phyloP scores from a whole-genome alignment of 2,113 vertebrate species.

The Telmatochromis brachygnathus region DNA sequence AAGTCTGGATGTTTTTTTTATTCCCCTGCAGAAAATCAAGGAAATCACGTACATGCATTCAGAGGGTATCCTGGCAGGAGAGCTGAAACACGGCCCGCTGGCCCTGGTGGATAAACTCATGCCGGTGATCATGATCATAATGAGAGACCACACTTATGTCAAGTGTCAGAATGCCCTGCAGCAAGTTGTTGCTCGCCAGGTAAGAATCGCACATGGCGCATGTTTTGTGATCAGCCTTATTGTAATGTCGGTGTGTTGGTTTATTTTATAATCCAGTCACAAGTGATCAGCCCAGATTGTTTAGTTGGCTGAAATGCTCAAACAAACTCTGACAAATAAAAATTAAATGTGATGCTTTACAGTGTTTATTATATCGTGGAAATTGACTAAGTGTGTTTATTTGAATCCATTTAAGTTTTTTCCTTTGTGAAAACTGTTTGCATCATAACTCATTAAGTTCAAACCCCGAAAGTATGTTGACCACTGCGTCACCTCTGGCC shows the following conservation, averaged over 20 bases:
- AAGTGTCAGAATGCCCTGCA: constrained; percentile 98
- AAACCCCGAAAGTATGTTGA: not conserved
- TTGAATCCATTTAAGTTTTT: not conserved
- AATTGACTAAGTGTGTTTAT: not conserved
- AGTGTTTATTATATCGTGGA: not conserved
- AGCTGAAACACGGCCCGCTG: constrained; percentile 91
- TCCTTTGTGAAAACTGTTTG: not conserved
- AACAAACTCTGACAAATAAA: not conserved
- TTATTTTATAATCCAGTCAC: not conserved
- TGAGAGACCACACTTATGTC: constrained; percentile 88
- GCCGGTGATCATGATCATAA: constrained; percentile 99
- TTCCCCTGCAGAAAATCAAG: constrained; percentile 87
- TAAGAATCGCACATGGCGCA: constrained; percentile 26
- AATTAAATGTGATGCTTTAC: not conserved
- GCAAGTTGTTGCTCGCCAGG: constrained; percentile 92
- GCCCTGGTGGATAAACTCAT: constrained; percentile 97
- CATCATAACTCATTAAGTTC: not conserved
- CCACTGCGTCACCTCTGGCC: constrained; percentile 1
- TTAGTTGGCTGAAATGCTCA: not conserved
- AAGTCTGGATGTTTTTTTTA: not conserved
- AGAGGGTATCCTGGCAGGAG: constrained; percentile 93
- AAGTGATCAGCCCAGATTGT: not conserved
- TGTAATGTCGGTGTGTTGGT: not conserved
- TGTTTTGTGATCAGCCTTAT: not conserved
- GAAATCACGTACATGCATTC: constrained; percentile 99